Percentiles rank a stretch among this genome's conserved stretches.
These are phyloP conservation scores for Acanthosepion pharaonis DNA, from an alignment of 2,888 invertebrate genomes.

Conservation along the genomic window DNA sequence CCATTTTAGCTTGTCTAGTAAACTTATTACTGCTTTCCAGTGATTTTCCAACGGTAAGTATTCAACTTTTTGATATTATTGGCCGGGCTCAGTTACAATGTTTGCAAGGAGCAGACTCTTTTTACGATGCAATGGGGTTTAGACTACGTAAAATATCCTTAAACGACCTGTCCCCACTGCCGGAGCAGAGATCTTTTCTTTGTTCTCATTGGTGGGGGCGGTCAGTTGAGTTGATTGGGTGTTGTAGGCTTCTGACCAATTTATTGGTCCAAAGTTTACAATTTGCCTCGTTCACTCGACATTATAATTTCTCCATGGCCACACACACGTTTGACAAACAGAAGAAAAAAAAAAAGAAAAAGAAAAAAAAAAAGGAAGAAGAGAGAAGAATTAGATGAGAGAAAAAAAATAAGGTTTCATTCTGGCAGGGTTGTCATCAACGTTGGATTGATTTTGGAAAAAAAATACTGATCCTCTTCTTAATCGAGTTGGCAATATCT, in stretches of 20 bases:
- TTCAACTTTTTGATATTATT: neutral
- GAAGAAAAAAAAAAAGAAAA: neutral
- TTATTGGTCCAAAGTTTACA: slow-evolving; percentile 66
- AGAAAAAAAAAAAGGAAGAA: neutral
- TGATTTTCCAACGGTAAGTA: slow-evolving; percentile 34
- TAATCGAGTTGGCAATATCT: neutral
- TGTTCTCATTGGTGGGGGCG: slow-evolving; percentile 70
- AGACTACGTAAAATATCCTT: neutral
- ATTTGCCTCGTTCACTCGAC: slow-evolving; percentile 36
- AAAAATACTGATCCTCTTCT: neutral
- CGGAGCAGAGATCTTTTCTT: slow-evolving; percentile 56
- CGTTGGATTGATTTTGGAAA: neutral
- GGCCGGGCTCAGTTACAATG: neutral
- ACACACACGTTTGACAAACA: neutral
- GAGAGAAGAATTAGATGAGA: neutral
- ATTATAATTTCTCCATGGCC: slow-evolving; percentile 33
- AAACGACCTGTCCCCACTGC: neutral
- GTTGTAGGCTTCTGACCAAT: slow-evolving; percentile 65
- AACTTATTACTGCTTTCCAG: neutral
- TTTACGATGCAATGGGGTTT: neutral
- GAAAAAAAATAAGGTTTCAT: neutral
- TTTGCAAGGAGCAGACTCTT: neutral
- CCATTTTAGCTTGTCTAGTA: slow-evolving; percentile 24
- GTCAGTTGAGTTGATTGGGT: slow-evolving; percentile 66
- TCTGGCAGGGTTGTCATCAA: neutral